Evolutionary conservation across 2,113 vertebrate genomes (phyloP), one percentile per base, ranked within the genome.

Genomic region (Lynx canadensis): DNA sequence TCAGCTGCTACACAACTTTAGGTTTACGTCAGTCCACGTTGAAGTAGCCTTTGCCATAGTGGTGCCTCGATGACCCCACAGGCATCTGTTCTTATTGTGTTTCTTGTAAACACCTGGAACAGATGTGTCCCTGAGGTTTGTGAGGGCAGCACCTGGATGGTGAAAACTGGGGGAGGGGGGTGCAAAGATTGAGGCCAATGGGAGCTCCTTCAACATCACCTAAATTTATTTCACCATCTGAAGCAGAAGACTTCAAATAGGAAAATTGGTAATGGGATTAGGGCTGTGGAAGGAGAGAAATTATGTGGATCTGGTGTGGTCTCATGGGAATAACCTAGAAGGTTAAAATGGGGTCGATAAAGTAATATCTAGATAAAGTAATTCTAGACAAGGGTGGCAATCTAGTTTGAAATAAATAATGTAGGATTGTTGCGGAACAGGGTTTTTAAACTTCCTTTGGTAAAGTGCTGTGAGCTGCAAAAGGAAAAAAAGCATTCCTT

Each of bases 111-210:
- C 31, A 6, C 52, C 19, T 3, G 4, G 55, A 16, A 14, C 1
- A 2, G 60, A 19, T 3, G 13, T 19, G 4, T 25, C 4, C 0
- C 6, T 4, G 21, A 11, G n/a, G 8, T 25, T 12, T 25, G 6
- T 21, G 55, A 76, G 41, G 10, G 48, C 11, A 33, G 81, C 41
- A 21, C 18, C 14, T 15, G 2, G 23, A 10, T 4, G 36, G 11
- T 41, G 27, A 74, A 29, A 9, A 12, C 66, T 5, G 16, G 15
- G 16, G 5, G 4, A 6, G 16, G 15, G 5, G 4, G 15, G 4
- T 25, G 50, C 8, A 7, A 7, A 21, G 3, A 23, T 1, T 0
- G 33, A 48, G 41, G 38, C 38, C 23, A 52, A 5, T 0, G 0
- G 4, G 12, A 84, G 48, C 2, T 13, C 38, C 60, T 74, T 83